Conservation (phyloP, 2,113 vertebrate genomes). For the Apodemus sylvaticus region DNA sequence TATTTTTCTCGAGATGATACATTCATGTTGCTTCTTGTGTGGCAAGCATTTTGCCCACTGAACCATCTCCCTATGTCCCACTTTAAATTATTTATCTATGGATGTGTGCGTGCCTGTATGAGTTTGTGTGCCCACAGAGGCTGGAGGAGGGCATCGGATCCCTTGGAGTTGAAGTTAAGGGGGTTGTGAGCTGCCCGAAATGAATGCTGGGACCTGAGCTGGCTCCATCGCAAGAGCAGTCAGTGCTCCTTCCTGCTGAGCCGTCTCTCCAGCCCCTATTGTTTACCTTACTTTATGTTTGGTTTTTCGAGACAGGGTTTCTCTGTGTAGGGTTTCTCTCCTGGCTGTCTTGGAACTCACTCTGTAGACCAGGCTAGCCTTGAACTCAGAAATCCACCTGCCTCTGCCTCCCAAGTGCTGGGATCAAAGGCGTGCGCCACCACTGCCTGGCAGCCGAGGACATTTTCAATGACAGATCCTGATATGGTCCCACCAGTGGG, state of each 20-base stretch:
- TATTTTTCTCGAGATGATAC: neutral
- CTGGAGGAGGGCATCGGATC: neutral
- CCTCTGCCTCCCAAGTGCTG: neutral
- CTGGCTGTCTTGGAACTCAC: neutral
- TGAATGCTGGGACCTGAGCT: neutral
- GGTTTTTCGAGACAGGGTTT: neutral
- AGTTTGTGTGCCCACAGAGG: neutral
- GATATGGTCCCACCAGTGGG: neutral
- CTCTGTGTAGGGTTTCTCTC: neutral
- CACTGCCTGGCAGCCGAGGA: neutral
- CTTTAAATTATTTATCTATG: neutral
- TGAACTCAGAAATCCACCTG: neutral
- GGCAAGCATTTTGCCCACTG: neutral
- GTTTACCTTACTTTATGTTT: neutral
- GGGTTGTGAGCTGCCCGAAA: neutral
- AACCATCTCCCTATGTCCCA: neutral
- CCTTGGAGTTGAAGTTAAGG: too few species aligned
- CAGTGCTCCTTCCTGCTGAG: neutral
- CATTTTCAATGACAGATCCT: neutral
- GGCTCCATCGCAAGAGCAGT: neutral
- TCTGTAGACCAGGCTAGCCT: neutral
- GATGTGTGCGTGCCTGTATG: too few species aligned
- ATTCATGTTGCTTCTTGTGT: neutral
- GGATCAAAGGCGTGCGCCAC: neutral
- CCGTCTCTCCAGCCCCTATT: neutral